Evolutionary conservation across 1,140 invertebrate genomes (phyloP).

Genomic region (Drosophila chauvacae): DNA sequence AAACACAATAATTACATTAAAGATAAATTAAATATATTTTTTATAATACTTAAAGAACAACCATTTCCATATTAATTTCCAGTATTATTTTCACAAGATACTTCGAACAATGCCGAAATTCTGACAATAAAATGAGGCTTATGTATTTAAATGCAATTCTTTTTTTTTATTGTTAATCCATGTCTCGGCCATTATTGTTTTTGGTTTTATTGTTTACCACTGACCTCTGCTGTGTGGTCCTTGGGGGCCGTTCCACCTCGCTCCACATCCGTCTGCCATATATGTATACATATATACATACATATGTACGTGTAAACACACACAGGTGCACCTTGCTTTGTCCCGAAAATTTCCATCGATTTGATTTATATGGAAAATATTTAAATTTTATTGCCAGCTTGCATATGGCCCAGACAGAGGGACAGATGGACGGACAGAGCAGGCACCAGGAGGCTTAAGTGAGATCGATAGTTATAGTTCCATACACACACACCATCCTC

Average conservation of each 20-base stretch:
- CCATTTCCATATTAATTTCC: neutral
- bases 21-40: no score
- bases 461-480: slow-evolving; percentile 76
- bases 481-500: slow-evolving; percentile 1
- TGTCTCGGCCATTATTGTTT: neutral
- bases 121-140: slow-evolving; percentile 2
- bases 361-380: slow-evolving; percentile 83
- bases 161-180: slow-evolving; percentile 8
- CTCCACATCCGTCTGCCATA: neutral
- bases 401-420: slow-evolving; percentile 61
- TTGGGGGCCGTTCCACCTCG: slow-evolving; percentile 30
- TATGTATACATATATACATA: neutral
- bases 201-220: neutral
- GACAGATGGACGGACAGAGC: slow-evolving; percentile 10
- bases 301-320: neutral
- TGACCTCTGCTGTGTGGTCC: slow-evolving; percentile 31
- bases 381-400: slow-evolving; percentile 82
- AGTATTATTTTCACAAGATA: neutral
- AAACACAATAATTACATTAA: neutral
- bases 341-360: slow-evolving; percentile 78
- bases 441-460: slow-evolving; percentile 59
- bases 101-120: neutral
- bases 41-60: neutral
- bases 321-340: slow-evolving; percentile 50
- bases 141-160: neutral